These are phyloP conservation scores for Gopherus evgoodei DNA, from an alignment of 2,113 vertebrate genomes.

Conservation along the genomic window DNA sequence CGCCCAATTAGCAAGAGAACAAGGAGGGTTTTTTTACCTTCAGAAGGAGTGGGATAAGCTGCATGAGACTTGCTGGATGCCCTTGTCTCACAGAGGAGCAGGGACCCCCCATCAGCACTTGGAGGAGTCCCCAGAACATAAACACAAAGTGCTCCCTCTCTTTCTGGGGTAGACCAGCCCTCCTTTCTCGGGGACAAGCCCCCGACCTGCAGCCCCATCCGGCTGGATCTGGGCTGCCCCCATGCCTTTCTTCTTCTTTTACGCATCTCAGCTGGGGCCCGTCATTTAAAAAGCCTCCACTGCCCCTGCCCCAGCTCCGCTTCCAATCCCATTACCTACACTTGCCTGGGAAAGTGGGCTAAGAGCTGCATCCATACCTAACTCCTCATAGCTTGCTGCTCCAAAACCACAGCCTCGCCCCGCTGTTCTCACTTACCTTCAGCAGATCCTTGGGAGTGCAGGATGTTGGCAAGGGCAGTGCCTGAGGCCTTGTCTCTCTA, in stretches of 20 bases:
- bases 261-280: background rate
- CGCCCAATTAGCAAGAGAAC: background rate
- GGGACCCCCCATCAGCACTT: background rate
- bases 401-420: background rate
- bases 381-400: background rate
- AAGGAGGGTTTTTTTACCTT: background rate
- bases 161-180: background rate
- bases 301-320: background rate
- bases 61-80: background rate
- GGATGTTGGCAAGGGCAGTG: background rate
- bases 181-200: background rate
- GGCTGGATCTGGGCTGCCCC: too few relatives aligned
- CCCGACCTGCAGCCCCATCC: background rate
- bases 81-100: background rate
- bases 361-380: background rate
- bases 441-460: background rate
- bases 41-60: background rate
- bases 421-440: background rate
- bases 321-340: background rate
- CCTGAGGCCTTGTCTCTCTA: too few relatives aligned
- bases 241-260: too few relatives aligned
- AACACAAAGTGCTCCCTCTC: background rate
- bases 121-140: background rate
- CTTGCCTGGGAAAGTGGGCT: background rate
- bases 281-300: background rate